These are phyloP conservation scores for Actinernus sp. DNA, from an alignment of 92 coral and sea anemone genomes.

Conservation along the genomic window DNA sequence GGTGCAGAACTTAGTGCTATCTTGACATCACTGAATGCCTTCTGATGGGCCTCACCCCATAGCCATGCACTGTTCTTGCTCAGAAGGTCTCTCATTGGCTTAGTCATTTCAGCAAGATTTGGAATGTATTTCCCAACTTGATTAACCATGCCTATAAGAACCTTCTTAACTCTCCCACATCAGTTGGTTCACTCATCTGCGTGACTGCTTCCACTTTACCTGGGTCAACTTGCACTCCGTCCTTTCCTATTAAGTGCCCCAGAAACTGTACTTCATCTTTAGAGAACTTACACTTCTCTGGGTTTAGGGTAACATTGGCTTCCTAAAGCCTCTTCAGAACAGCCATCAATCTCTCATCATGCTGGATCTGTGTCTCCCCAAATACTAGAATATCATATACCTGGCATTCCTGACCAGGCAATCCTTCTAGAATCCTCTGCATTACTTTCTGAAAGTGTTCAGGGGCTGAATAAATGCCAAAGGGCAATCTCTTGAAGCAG, in stretches of 20 bases:
- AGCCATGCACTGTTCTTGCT: constrained; percentile 55
- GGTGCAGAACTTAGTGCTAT: no score
- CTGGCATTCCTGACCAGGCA: constrained; percentile 64
- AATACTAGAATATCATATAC: constrained; percentile 66
- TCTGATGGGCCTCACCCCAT: constrained; percentile 76
- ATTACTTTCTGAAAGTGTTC: constrained; percentile 71
- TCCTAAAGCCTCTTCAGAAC: constrained; percentile 33
- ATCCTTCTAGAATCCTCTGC: constrained; percentile 56
- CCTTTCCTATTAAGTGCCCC: constrained; percentile 74
- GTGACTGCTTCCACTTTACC: no score
- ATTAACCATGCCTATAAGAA: no score
- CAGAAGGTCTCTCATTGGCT: constrained; percentile 67
- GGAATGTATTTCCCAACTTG: constrained; percentile 66
- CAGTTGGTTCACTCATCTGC: no score
- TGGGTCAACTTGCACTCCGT: no score
- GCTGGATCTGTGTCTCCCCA: constrained; percentile 45
- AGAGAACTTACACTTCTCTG: no score
- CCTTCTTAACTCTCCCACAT: no score
- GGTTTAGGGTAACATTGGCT: constrained; percentile 45
- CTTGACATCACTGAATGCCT: no score
- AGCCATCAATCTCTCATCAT: constrained; percentile 62
- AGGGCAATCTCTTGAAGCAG: constrained; percentile 60
- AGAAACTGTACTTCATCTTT: constrained; percentile 59
- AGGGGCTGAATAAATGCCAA: constrained; percentile 75
- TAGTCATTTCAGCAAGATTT: constrained; percentile 56